phyloP scores from a whole-genome alignment of 2,888 invertebrate species.

The Meiosimyza platycephala region DNA sequence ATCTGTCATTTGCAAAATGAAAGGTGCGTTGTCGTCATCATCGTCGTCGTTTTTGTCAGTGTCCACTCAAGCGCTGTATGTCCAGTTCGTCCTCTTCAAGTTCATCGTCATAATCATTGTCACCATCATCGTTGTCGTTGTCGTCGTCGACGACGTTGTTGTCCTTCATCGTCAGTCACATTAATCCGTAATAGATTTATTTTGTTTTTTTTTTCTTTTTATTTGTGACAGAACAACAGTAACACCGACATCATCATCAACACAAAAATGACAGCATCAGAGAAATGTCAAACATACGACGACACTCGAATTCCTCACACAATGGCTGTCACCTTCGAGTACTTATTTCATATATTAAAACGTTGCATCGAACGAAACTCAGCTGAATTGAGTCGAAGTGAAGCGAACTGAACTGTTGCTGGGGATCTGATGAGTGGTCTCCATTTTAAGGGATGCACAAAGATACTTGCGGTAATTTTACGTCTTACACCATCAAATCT shows the following conservation, averaged over 20 bases:
- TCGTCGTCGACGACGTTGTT: neutral
- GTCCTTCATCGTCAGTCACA: slow-evolving; percentile 3
- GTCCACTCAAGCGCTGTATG: slow-evolving; percentile 12
- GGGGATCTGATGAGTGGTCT: no score
- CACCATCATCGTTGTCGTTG: neutral
- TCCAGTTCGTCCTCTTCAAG: slow-evolving; percentile 1
- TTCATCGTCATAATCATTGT: neutral
- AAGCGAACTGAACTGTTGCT: no score
- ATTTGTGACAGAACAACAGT: neutral
- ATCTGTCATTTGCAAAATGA: slow-evolving; percentile 43
- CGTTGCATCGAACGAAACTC: neutral
- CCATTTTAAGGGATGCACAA: no score
- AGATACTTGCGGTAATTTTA: no score
- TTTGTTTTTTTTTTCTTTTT: neutral
- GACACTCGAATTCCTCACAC: slow-evolving; percentile 22
- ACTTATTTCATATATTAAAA: slow-evolving; percentile 23
- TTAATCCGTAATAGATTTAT: neutral
- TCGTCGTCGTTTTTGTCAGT: slow-evolving; percentile 5
- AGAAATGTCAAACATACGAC: slow-evolving; percentile 28
- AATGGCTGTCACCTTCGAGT: slow-evolving; percentile 34
- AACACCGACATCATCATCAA: slow-evolving; percentile 17
- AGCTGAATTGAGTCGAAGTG: no score
- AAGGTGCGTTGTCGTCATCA: neutral
- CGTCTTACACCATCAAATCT: no score
- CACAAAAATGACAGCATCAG: slow-evolving; percentile 27